Conservation (phyloP, 1,140 invertebrate species). For the Ylistrum balloti region DNA sequence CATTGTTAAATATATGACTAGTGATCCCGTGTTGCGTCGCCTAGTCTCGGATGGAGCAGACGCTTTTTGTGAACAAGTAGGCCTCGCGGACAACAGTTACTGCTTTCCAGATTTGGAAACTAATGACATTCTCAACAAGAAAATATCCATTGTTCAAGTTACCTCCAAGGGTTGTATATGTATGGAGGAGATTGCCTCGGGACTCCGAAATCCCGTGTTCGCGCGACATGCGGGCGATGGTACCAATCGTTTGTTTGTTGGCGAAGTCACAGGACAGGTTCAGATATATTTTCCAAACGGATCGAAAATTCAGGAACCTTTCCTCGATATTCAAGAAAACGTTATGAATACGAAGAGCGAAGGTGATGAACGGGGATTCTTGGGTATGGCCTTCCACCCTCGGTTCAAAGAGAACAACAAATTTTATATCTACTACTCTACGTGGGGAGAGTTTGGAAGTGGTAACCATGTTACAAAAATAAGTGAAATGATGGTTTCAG, state of each 20-base stretch:
- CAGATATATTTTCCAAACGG: slow-evolving; percentile 73
- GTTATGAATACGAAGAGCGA: slow-evolving; percentile 54
- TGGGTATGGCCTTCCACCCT: slow-evolving; percentile 79
- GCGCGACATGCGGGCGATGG: slow-evolving; percentile 74
- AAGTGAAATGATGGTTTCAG: slow-evolving; percentile 74
- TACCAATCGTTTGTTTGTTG: slow-evolving; percentile 74
- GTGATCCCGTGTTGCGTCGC: slow-evolving; percentile 47
- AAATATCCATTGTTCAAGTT: slow-evolving; percentile 63
- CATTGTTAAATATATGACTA: slow-evolving; percentile 66
- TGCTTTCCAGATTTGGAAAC: slow-evolving; percentile 79
- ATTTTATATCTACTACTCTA: slow-evolving; percentile 79
- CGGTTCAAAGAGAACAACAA: slow-evolving; percentile 72
- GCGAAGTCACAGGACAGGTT: slow-evolving; percentile 75
- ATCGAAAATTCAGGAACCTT: slow-evolving; percentile 62
- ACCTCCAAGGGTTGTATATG: slow-evolving; percentile 77
- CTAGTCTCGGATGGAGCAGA: slow-evolving; percentile 43
- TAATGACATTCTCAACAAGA: slow-evolving; percentile 63
- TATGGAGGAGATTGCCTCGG: slow-evolving; percentile 69
- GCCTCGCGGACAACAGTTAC: slow-evolving; percentile 74
- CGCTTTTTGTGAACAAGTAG: slow-evolving; percentile 71
- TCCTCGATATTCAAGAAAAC: slow-evolving; percentile 67
- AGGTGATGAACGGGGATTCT: slow-evolving; percentile 79
- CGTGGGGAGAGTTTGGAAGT: slow-evolving; percentile 3
- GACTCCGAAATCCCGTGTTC: slow-evolving; percentile 74
- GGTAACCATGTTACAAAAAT: slow-evolving; percentile 69